phyloP scores from a whole-genome alignment of 1,140 invertebrate species.

The Popillia japonica region DNA sequence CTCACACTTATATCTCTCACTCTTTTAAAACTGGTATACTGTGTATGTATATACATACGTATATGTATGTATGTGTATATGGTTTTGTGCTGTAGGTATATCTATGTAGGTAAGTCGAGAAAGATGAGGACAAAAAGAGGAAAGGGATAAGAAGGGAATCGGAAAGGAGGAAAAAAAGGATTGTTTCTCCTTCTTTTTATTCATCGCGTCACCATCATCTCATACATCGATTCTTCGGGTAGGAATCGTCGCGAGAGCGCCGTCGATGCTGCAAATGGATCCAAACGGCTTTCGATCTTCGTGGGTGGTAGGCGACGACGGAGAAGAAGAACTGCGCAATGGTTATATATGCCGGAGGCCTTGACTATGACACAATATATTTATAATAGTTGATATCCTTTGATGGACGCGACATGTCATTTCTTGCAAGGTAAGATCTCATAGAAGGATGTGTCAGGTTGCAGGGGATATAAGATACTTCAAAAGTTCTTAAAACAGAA shows the following conservation, averaged over 20 bases:
- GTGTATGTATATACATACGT: too few relatives aligned
- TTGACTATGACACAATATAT: conserved; percentile 46
- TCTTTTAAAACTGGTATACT: too few relatives aligned
- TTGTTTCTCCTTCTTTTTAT: background rate
- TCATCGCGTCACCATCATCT: background rate
- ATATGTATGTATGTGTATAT: too few relatives aligned
- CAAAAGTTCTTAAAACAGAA: too few relatives aligned
- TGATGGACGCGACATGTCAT: conserved; percentile 40
- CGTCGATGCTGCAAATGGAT: conserved; percentile 38
- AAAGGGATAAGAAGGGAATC: background rate
- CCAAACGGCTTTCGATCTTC: conserved; percentile 35
- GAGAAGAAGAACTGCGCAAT: background rate
- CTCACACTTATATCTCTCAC: background rate
- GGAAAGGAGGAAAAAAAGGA: background rate
- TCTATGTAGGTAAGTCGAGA: conserved; percentile 2
- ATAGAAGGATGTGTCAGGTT: background rate
- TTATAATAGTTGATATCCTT: conserved; percentile 47
- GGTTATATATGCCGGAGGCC: background rate
- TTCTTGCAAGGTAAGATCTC: conserved; percentile 35
- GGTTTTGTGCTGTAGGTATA: too few relatives aligned
- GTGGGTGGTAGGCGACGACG: conserved; percentile 44
- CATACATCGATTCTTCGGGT: background rate
- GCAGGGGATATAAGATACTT: background rate
- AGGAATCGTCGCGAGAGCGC: background rate
- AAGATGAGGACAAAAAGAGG: conserved; percentile 9